Conservation (phyloP, 2,888 invertebrate species). For the Matsumyia berberina region DNA sequence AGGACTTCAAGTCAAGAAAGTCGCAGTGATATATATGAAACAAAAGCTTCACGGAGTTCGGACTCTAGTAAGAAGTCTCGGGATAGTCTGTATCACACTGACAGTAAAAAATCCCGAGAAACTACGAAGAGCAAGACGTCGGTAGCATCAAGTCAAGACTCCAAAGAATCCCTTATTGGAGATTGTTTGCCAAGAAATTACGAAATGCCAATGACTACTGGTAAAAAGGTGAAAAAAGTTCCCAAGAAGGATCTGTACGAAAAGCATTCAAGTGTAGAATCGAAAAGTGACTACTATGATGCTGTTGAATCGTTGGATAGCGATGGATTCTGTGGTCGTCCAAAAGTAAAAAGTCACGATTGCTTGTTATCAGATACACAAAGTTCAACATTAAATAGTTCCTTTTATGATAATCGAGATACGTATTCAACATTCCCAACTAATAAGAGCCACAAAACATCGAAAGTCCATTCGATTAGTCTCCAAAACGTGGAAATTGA, state of each 20-base stretch:
- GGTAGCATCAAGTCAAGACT: constrained; percentile 87
- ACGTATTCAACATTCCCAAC: constrained; percentile 88
- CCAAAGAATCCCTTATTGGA: constrained; percentile 87
- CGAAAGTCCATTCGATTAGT: constrained; percentile 88
- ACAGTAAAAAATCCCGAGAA: constrained; percentile 88
- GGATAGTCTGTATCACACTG: constrained; percentile 88
- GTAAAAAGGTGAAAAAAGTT: constrained; percentile 83
- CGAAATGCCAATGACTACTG: constrained; percentile 84
- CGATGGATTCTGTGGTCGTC: constrained; percentile 79
- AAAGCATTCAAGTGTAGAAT: constrained; percentile 89
- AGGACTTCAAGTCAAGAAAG: constrained; percentile 90
- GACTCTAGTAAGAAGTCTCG: constrained; percentile 88
- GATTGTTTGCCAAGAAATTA: constrained; percentile 84
- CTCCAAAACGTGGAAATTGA: constrained; percentile 90
- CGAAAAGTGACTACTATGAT: constrained; percentile 89
- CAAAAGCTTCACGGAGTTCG: constrained; percentile 88
- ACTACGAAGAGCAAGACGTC: constrained; percentile 88
- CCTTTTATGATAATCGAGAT: constrained; percentile 86
- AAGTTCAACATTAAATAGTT: constrained; percentile 82
- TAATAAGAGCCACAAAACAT: constrained; percentile 86
- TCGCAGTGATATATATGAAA: constrained; percentile 88
- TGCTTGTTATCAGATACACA: constrained; percentile 86
- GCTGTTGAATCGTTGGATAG: constrained; percentile 84
- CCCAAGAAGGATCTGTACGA: constrained; percentile 84
- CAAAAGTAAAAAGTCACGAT: constrained; percentile 87